phyloP scores from a whole-genome alignment of 2,888 invertebrate species.

The Eilema caniola region DNA sequence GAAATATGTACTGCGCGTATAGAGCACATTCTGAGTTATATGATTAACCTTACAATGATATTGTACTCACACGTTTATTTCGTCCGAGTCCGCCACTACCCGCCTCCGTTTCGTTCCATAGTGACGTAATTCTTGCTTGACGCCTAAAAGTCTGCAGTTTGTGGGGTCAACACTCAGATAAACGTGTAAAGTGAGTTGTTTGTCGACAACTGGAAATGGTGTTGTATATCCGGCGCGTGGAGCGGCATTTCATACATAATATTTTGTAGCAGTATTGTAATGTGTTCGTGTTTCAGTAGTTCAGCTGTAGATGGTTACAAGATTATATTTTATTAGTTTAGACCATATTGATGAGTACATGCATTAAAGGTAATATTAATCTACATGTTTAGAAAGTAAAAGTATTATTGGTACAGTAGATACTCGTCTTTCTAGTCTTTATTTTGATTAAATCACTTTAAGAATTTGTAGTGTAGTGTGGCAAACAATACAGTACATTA shows the following conservation, averaged over 20 bases:
- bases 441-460: too few species aligned
- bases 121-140: constrained; percentile 52
- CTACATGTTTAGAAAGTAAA: too few species aligned
- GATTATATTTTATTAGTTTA: neutral
- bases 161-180: constrained; percentile 64
- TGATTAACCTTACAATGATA: neutral
- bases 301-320: neutral
- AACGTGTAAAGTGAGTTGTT: constrained; percentile 60
- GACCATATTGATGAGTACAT: too few species aligned
- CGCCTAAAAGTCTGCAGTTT: constrained; percentile 61
- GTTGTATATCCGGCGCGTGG: constrained; percentile 26
- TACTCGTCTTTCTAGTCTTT: too few species aligned
- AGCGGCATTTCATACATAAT: constrained; percentile 14
- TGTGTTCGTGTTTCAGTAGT: neutral
- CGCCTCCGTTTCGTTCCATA: constrained; percentile 3
- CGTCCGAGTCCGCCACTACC: neutral
- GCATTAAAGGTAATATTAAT: too few species aligned
- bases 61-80: neutral
- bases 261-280: neutral
- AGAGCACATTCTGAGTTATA: too few species aligned
- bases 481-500: too few species aligned
- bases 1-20: too few species aligned
- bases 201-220: constrained; percentile 45
- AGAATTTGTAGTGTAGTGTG: too few species aligned
- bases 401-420: too few species aligned